Evolutionary conservation across 2,888 invertebrate genomes (phyloP).

Genomic region (Mimumesa dahlbomi): DNA sequence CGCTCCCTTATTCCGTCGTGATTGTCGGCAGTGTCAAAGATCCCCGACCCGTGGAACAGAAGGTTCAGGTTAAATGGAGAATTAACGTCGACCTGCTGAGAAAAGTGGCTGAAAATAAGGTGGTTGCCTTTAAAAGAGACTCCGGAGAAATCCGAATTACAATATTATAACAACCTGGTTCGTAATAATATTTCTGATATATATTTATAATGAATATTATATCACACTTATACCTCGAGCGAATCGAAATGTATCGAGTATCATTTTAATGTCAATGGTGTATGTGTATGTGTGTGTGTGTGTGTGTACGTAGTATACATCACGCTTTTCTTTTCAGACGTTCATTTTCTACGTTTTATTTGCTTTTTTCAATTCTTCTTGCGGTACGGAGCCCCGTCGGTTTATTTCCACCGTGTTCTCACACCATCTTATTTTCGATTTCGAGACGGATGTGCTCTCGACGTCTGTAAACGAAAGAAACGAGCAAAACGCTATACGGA

Average conservation of each 20-base stretch:
- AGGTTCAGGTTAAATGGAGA: conserved; percentile 47
- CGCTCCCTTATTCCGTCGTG: conserved; percentile 16
- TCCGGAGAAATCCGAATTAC: conserved; percentile 47
- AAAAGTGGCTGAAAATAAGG: conserved; percentile 45
- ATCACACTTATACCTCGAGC: no score
- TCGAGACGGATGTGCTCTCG: not conserved
- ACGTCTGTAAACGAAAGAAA: conserved; percentile 2
- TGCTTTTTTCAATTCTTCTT: no score
- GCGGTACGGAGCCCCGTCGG: no score
- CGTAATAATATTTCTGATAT: no score
- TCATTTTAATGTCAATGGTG: no score
- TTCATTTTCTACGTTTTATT: no score
- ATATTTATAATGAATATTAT: no score
- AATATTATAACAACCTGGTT: no score
- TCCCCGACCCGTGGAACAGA: conserved; percentile 40
- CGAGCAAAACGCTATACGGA: not conserved
- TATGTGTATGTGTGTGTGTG: no score
- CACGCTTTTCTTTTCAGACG: no score
- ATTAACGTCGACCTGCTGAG: conserved; percentile 38
- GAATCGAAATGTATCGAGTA: no score
- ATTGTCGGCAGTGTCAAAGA: conserved; percentile 46
- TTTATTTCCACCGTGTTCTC: not conserved
- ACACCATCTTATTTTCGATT: conserved; percentile 9
- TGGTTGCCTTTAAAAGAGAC: conserved; percentile 38
- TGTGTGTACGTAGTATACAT: no score